Evolutionary conservation across 2,113 vertebrate genomes (phyloP), one percentile per base, ranked within the genome.

Genomic region (Tychaedon coryphoeus): DNA sequence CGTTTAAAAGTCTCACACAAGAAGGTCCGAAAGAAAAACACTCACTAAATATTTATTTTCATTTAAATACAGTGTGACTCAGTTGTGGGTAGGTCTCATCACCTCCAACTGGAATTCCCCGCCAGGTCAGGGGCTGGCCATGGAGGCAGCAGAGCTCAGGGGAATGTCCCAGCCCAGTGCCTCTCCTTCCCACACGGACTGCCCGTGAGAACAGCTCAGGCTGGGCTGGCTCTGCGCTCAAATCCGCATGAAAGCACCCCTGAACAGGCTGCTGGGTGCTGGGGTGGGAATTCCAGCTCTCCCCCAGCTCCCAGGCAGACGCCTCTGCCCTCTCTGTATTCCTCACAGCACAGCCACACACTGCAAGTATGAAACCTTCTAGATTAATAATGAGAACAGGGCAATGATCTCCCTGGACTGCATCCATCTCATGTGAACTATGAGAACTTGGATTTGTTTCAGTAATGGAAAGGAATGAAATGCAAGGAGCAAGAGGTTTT

Each of bases 361-460:
- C 83, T 25, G 40, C 92, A 89, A 97, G 77, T n/a, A 45, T 72
- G 92, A 93, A 92, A 93, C 58, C 73, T 85, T 48, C 75, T 33
- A 56, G 88, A 96, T 86, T 79, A 96, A 75, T 71, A 90, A 96
- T 76, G 90, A 87, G 86, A 92, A 85, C 80, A 83, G 61, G 19
- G 79, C 93, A 50, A 40, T 6, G 57, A 90, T 94, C 91, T 93
- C 91, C 75, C 94, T 96, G 95, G 96, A 95, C 88, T 38, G 38
- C 47, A 79, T 95, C 96, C 97, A 96, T 94, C 95, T 96, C 76
- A 96, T 92, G 95, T 81, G 95, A 97, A 66, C 95, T 86, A 51
- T 94, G 96, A 97, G 96, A 96, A 97, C 85, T 89, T 96, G 97
- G 97, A 95, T 96, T 96, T 85, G 56, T 92, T 90, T 96, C 94